Evolutionary conservation across 1,140 invertebrate species (phyloP).

Genomic region (Pseudobourletiella spinata): DNA sequence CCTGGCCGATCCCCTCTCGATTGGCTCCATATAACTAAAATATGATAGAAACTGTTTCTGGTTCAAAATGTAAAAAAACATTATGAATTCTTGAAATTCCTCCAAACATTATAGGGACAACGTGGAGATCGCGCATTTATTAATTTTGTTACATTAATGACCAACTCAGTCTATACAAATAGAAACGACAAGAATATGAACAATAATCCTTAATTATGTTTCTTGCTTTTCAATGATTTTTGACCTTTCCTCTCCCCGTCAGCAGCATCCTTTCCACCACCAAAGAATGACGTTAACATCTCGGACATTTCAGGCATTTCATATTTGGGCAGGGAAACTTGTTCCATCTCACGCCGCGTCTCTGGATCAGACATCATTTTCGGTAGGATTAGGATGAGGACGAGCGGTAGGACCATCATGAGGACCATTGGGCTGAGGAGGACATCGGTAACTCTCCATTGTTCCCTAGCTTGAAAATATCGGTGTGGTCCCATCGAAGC

Average conservation of each 20-base stretch:
- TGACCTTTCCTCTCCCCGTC: conserved; percentile 39
- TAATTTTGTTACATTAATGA: no score
- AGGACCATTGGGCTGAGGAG: conserved; percentile 95
- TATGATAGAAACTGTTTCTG: no score
- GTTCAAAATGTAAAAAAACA: no score
- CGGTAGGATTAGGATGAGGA: conserved; percentile 84
- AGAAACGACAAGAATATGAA: not conserved
- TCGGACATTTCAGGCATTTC: conserved; percentile 86
- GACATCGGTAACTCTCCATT: conserved; percentile 91
- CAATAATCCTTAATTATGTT: conserved; percentile 52
- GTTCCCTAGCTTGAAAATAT: conserved; percentile 89
- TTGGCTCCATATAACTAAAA: conserved; percentile 24
- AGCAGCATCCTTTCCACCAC: conserved; percentile 49
- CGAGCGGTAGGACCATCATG: conserved; percentile 89
- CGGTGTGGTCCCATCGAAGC: conserved; percentile 68
- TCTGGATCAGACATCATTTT: conserved; percentile 97
- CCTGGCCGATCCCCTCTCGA: conserved; percentile 21
- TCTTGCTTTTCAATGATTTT: conserved; percentile 54
- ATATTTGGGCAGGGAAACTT: conserved; percentile 71
- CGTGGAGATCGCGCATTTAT: no score
- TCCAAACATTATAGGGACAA: no score
- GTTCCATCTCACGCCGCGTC: conserved; percentile 86
- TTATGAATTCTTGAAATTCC: no score
- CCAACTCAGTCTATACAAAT: no score
- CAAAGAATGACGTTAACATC: conserved; percentile 70